Percentiles rank a stretch among this genome's conserved stretches.
Conservation (phyloP, 2,888 invertebrate genomes). For the Zygothrica quintamaculata region DNA sequence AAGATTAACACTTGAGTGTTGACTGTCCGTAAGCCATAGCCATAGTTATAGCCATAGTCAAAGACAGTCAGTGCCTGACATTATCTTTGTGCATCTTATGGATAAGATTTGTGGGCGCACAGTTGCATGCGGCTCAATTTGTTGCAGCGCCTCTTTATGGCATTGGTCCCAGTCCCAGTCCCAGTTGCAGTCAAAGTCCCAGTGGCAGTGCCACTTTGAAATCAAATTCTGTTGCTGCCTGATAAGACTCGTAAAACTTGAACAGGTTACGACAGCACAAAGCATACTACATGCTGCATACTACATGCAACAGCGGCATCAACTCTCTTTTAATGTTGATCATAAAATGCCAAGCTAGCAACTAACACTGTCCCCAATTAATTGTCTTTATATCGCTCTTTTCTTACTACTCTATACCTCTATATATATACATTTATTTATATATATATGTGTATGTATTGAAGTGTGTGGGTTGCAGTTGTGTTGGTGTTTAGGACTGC, state of each 20-base stretch:
- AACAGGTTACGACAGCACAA: constrained; percentile 12
- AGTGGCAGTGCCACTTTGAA: constrained; percentile 24
- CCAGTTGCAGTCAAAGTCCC: constrained; percentile 41
- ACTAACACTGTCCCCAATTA: constrained; percentile 53
- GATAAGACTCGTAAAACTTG: constrained; percentile 55
- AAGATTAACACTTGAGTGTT: constrained; percentile 54
- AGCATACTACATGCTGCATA: neutral
- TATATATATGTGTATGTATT: no score
- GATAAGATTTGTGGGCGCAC: constrained; percentile 56
- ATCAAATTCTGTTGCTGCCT: constrained; percentile 47
- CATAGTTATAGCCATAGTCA: no score
- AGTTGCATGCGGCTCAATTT: constrained; percentile 60
- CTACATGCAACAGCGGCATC: neutral
- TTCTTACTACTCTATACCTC: no score
- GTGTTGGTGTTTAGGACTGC: constrained; percentile 14
- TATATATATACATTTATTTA: no score
- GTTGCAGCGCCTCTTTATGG: constrained; percentile 45
- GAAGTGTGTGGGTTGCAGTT: constrained; percentile 3
- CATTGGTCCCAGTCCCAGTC: constrained; percentile 11
- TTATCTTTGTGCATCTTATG: constrained; percentile 46
- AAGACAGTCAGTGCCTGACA: constrained; percentile 40
- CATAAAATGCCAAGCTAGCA: constrained; percentile 60
- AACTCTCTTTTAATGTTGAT: constrained; percentile 50
- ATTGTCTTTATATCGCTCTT: constrained; percentile 37
- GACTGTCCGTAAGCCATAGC: constrained; percentile 14